Evolutionary conservation across 1,140 invertebrate genomes (phyloP).

Genomic region (Heliconius hewitsoni): DNA sequence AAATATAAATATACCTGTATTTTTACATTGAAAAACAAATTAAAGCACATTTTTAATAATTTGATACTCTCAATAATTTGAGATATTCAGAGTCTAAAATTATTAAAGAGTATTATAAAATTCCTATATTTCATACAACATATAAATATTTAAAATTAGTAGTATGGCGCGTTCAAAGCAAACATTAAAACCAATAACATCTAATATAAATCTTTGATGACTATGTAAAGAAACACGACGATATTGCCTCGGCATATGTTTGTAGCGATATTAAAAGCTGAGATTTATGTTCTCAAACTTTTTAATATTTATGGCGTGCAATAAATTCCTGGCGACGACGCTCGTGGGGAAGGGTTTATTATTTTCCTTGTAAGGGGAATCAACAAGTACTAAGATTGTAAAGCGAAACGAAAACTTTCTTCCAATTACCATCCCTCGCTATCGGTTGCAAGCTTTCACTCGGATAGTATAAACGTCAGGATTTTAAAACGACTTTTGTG

Average conservation of each 20-base stretch:
- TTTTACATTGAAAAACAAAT: too few relatives aligned
- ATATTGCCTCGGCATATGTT: slow-evolving; percentile 45
- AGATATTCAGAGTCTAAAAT: too few relatives aligned
- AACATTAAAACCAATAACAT: slow-evolving; percentile 23
- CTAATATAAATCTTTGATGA: slow-evolving; percentile 40
- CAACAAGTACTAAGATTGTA: slow-evolving; percentile 64
- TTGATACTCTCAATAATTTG: too few relatives aligned
- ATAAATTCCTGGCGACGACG: slow-evolving; percentile 76
- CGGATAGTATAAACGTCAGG: background rate
- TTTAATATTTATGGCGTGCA: slow-evolving; percentile 78
- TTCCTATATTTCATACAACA: too few relatives aligned
- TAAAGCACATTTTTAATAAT: too few relatives aligned
- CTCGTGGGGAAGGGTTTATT: slow-evolving; percentile 69
- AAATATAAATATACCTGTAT: too few relatives aligned
- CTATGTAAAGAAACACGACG: slow-evolving; percentile 35
- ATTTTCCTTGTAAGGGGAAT: slow-evolving; percentile 67
- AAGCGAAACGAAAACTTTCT: slow-evolving; percentile 37
- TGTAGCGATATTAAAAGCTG: slow-evolving; percentile 15
- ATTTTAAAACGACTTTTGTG: background rate
- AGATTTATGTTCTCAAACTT: slow-evolving; percentile 62
- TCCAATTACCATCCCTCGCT: slow-evolving; percentile 15
- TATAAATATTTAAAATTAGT: too few relatives aligned
- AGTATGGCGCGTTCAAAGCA: background rate
- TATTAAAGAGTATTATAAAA: too few relatives aligned
- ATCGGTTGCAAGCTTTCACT: slow-evolving; percentile 30